Evolutionary conservation across 2,113 vertebrate genomes (phyloP).

Genomic region (Maccullochella peelii): DNA sequence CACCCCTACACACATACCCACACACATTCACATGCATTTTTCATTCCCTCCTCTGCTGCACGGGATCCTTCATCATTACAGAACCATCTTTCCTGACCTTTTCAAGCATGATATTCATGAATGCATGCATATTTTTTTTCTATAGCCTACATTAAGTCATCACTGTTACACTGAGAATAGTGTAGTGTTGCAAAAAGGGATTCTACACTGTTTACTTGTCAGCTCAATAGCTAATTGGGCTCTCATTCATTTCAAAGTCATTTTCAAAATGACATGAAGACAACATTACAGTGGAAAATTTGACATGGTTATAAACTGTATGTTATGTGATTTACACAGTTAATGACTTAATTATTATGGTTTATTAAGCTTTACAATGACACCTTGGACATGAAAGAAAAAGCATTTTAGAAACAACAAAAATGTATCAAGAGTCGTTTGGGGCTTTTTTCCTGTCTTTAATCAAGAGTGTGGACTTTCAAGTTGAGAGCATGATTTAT

Average conservation of each 20-base stretch:
- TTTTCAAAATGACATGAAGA: slow-evolving; percentile 22
- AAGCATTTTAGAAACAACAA: neutral
- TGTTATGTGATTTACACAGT: neutral
- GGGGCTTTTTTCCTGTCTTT: too few species aligned
- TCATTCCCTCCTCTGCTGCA: slow-evolving; percentile 1
- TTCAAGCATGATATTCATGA: slow-evolving; percentile 43
- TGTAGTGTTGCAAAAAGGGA: neutral
- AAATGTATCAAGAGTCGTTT: neutral
- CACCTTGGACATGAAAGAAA: neutral
- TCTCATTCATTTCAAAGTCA: slow-evolving; percentile 19
- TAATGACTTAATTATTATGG: neutral
- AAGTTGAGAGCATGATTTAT: too few species aligned
- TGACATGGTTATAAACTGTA: neutral
- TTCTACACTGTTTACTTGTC: slow-evolving; percentile 30
- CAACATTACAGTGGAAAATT: slow-evolving; percentile 3
- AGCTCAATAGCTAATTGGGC: slow-evolving; percentile 33
- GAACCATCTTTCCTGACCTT: slow-evolving; percentile 57
- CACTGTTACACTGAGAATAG: slow-evolving; percentile 25
- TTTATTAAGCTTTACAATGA: neutral
- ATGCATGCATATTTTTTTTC: slow-evolving; percentile 46
- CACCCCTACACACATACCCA: neutral
- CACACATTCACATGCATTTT: neutral
- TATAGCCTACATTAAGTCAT: slow-evolving; percentile 38
- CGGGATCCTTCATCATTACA: slow-evolving; percentile 48
- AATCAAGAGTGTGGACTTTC: too few species aligned